phyloP scores from a whole-genome alignment of 2,888 invertebrate genomes.

The Macaria liturata region DNA sequence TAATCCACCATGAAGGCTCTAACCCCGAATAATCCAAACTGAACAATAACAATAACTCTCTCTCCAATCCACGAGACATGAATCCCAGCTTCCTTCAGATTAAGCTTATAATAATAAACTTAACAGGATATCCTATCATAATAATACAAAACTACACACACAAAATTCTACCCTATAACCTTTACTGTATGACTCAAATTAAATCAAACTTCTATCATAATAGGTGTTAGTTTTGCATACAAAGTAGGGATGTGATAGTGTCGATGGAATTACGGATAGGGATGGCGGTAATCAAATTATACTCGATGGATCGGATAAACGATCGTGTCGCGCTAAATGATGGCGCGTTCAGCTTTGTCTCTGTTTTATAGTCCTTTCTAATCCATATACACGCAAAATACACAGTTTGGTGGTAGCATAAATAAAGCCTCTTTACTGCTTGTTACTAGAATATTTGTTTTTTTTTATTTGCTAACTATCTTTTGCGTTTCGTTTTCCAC shows the following conservation, averaged over 20 bases:
- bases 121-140: conserved; percentile 41
- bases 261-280: conserved; percentile 36
- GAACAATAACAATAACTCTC: conserved; percentile 37
- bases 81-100: conserved; percentile 49
- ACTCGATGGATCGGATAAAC: conserved; percentile 53
- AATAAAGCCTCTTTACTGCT: too few species aligned
- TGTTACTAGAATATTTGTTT: too few species aligned
- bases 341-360: neutral
- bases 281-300: conserved; percentile 48
- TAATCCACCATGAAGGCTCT: conserved; percentile 5
- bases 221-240: conserved; percentile 57
- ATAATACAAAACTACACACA: conserved; percentile 8
- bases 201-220: conserved; percentile 5
- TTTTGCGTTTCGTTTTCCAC: too few species aligned
- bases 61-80: conserved; percentile 38
- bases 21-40: conserved; percentile 25
- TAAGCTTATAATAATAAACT: conserved; percentile 50
- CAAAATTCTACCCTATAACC: conserved; percentile 3
- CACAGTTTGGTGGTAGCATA: too few species aligned
- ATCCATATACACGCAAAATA: too few species aligned
- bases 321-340: conserved; percentile 8
- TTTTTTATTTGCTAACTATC: too few species aligned
- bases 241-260: conserved; percentile 49
- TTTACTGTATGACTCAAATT: conserved; percentile 2
- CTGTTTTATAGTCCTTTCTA: neutral